Base-by-base conservation (phyloP, 1,140 invertebrate species). In the Penaeus japonicus region DNA sequence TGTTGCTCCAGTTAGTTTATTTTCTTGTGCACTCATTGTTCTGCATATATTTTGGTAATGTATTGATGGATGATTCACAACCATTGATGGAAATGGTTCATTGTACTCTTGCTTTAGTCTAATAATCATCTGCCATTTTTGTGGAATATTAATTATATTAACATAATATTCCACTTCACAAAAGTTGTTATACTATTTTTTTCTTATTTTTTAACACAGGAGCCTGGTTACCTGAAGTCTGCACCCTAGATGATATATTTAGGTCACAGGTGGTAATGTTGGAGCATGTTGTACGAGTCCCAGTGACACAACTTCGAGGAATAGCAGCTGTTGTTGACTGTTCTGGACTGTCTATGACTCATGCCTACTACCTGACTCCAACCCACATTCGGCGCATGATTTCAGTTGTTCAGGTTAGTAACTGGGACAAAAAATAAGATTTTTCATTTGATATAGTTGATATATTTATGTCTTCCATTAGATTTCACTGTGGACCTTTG, bases 241-340 rank as follows among this genome's bases (percentile, higher is more conserved):
- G 81, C 39, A 75, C 62, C 54, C 53, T 90, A 30, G 90, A 89
- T 79, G 90, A 90, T 18, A 70, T 90, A 4, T 90, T 90, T 59
- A 70, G 89, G n/a, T 85, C 88, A 1, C 90, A 90, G 75, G 88
- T 89, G 39, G 32, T 90, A 47, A 65, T 90, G 62, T 75, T 90
- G 75, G 90, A 90, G 73, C 90, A 90, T 47, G 80, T 89, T 32
- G 90, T 90, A 47, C 54, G 90, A 17, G 24, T 87, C 20, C 90
- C 90, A 17, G 73, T 90, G 12, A 90, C 90, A 20, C 90, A 90
- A 65, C 88, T 90, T 24, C 80, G 84, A 59, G 90, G 90, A 22
- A 77, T 90, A 24, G 85, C 88, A 22, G 90, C 88, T 27, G 80
- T 90, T 81, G 90, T 90, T 2, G 90, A 90, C 75, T 90, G 90